phyloP scores from a whole-genome alignment of 2,113 vertebrate genomes.

The Hippocampus guttulatus region DNA sequence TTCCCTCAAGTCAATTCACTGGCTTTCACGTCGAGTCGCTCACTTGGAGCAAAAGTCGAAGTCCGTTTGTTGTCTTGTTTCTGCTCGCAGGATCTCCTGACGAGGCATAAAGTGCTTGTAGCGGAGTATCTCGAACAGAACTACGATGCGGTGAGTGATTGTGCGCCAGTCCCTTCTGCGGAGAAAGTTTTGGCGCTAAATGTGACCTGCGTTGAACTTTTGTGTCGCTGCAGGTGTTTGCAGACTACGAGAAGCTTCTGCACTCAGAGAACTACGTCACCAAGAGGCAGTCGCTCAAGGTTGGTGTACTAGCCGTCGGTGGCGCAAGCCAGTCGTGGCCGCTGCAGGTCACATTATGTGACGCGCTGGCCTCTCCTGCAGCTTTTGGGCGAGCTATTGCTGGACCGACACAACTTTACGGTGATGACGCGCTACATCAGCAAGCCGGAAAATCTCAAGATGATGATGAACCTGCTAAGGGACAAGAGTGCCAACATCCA shows the following conservation, averaged over 20 bases:
- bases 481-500: conserved; percentile 97
- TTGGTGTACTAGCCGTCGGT: conserved; percentile 44
- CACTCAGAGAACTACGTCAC: conserved; percentile 97
- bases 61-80: neutral
- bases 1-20: neutral
- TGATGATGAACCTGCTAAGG: conserved; percentile 95
- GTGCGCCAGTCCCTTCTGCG: too few species aligned
- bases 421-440: conserved; percentile 96
- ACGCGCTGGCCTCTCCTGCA: conserved; percentile 38
- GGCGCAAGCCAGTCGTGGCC: neutral
- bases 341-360: neutral
- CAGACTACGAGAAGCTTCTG: conserved; percentile 93
- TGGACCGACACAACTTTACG: conserved; percentile 92
- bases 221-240: conserved; percentile 80
- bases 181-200: neutral
- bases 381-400: conserved; percentile 88
- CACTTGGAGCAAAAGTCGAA: neutral
- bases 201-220: neutral
- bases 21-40: neutral
- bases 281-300: conserved; percentile 97
- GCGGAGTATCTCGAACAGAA: conserved; percentile 91
- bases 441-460: conserved; percentile 93
- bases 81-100: conserved; percentile 84
- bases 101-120: conserved; percentile 91
- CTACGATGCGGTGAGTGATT: conserved; percentile 85